These are phyloP conservation scores for Anhinga anhinga DNA, from an alignment of 2,113 vertebrate species.

Conservation along the genomic window DNA sequence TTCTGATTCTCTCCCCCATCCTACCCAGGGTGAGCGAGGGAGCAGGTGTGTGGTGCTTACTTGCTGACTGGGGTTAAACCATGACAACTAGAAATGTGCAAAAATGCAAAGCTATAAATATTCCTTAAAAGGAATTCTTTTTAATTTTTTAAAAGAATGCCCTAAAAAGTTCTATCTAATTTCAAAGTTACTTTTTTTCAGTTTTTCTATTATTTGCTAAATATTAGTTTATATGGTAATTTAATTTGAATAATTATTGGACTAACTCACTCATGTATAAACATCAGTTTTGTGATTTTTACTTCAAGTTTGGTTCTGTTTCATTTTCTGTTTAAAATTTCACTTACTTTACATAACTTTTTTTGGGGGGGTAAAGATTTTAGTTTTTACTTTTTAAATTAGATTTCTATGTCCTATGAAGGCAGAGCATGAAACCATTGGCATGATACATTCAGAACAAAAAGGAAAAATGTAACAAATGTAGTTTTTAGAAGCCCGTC, in stretches of 20 bases:
- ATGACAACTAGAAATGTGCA: background rate
- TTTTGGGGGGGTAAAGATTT: background rate
- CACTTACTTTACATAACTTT: background rate
- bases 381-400: background rate
- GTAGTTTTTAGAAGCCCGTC: background rate
- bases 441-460: background rate
- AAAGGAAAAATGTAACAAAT: background rate
- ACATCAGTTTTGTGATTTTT: background rate
- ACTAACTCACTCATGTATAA: background rate
- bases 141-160: background rate
- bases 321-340: background rate
- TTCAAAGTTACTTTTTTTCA: background rate
- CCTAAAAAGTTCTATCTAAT: background rate
- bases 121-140: background rate
- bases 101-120: background rate
- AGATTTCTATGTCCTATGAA: background rate
- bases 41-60: too few species aligned
- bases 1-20: too few species aligned
- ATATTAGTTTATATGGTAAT: background rate
- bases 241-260: background rate
- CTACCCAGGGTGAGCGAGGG: too few species aligned
- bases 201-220: background rate
- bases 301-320: background rate
- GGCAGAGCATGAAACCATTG: background rate
- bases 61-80: too few species aligned